Conservation (phyloP, 1,140 invertebrate species). For the Sinonovacula constricta region DNA sequence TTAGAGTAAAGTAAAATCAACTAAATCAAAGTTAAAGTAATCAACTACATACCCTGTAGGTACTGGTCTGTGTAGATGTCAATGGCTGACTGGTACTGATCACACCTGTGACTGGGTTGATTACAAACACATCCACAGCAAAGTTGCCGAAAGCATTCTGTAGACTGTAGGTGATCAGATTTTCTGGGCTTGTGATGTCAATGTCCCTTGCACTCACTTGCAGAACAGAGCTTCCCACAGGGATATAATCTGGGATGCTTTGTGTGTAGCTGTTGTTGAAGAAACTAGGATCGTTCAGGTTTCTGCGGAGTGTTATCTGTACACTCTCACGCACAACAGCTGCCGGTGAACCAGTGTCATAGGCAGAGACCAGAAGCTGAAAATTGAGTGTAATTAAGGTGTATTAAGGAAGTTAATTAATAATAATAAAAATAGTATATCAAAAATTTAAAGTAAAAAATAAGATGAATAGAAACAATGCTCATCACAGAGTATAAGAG, state of each 20-base stretch:
- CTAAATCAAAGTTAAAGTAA: too few species aligned
- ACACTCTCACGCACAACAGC: constrained; percentile 46
- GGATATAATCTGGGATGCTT: constrained; percentile 59
- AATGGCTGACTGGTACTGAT: constrained; percentile 51
- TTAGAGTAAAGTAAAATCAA: too few species aligned
- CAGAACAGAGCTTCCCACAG: constrained; percentile 58
- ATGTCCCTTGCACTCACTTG: constrained; percentile 62
- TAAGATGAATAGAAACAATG: too few species aligned
- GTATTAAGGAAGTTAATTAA: too few species aligned
- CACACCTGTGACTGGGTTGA: constrained; percentile 57
- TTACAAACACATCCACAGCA: constrained; percentile 56
- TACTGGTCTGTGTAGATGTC: constrained; percentile 47
- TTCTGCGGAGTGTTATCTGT: constrained; percentile 53
- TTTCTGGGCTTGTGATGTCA: constrained; percentile 65
- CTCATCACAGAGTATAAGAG: too few species aligned
- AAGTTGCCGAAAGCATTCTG: constrained; percentile 2
- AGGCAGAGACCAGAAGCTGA: constrained; percentile 59
- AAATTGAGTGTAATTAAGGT: too few species aligned
- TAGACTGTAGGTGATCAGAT: constrained; percentile 54
- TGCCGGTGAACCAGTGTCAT: constrained; percentile 51
- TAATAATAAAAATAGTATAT: too few species aligned
- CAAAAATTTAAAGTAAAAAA: too few species aligned
- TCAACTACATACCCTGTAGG: constrained; percentile 29
- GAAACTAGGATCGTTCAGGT: constrained; percentile 56
- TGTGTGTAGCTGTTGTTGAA: constrained; percentile 30